Evolutionary conservation across 2,797 vertebrate species (phyloP).

Genomic region (Muraenolepis orangiensis): DNA sequence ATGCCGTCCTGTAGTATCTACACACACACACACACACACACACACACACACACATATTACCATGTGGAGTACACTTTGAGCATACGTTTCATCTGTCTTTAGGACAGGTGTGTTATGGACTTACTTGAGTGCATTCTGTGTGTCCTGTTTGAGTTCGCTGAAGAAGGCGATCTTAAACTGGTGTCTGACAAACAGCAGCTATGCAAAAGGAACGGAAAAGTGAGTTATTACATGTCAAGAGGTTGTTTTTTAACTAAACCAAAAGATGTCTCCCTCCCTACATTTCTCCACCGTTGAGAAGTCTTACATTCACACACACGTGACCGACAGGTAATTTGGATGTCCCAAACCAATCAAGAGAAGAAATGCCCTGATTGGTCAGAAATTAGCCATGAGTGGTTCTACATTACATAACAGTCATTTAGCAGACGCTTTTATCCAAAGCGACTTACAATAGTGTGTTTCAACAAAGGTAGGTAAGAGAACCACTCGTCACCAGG

Average conservation of each 20-base stretch:
- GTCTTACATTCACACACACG: too few species aligned
- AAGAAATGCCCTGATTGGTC: too few species aligned
- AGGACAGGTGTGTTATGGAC: conserved; percentile 36
- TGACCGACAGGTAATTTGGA: too few species aligned
- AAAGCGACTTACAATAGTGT: too few species aligned
- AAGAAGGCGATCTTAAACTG: conserved; percentile 99
- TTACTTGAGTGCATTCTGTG: conserved; percentile 96
- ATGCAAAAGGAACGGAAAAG: conserved; percentile 10
- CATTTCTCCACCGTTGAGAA: background rate
- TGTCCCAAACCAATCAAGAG: too few species aligned
- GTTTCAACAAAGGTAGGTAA: too few species aligned
- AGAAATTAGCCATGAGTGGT: too few species aligned
- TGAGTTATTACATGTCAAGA: background rate
- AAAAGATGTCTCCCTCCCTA: background rate
- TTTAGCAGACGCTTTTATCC: too few species aligned
- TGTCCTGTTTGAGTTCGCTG: conserved; percentile 97
- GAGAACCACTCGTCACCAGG: too few species aligned
- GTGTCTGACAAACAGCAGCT: conserved; percentile 98
- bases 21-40: background rate
- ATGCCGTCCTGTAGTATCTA: conserved; percentile 94
- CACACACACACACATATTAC: background rate
- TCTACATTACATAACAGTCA: too few species aligned
- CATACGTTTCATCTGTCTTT: background rate
- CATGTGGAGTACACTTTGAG: background rate
- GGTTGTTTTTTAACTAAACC: too few species aligned